Evolutionary conservation across 1,140 invertebrate species (phyloP).

Genomic region (Diorhabda elongata): DNA sequence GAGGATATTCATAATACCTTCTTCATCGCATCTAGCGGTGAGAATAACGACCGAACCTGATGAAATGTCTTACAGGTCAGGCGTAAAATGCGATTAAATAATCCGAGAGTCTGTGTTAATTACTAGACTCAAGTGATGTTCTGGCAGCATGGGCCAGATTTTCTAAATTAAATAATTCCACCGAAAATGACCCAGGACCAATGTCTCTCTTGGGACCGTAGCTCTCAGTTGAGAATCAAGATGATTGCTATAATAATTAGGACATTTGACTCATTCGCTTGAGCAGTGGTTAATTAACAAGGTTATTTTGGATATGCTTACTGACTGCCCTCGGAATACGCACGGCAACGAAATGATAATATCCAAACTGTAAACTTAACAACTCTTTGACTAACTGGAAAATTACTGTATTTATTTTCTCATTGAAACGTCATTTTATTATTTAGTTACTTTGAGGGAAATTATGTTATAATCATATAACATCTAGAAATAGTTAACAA

Average conservation of each 20-base stretch:
- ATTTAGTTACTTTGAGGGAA: too few species aligned
- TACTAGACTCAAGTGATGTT: constrained; percentile 27
- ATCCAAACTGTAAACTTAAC: too few species aligned
- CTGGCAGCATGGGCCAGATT: constrained; percentile 22
- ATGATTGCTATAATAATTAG: constrained; percentile 19
- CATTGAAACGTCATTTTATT: too few species aligned
- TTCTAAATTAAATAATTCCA: constrained; percentile 36
- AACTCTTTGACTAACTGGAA: too few species aligned
- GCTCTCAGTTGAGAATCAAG: constrained; percentile 14
- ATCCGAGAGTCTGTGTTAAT: constrained; percentile 32
- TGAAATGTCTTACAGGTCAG: constrained; percentile 29
- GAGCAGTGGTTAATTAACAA: constrained; percentile 1
- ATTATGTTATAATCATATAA: too few species aligned
- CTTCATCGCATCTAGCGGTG: constrained; percentile 5
- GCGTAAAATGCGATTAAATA: constrained; percentile 34
- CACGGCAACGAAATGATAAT: too few species aligned
- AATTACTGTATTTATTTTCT: too few species aligned
- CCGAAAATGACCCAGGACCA: constrained; percentile 18
- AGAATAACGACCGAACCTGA: constrained; percentile 14
- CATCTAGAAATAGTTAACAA: too few species aligned
- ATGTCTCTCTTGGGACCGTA: constrained; percentile 13
- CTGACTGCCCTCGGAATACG: too few species aligned
- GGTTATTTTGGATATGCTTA: too few species aligned
- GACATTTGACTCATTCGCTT: background rate
- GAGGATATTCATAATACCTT: constrained; percentile 6